These are phyloP conservation scores for Parus major DNA, from an alignment of 2,113 vertebrate genomes.

Conservation along the genomic window DNA sequence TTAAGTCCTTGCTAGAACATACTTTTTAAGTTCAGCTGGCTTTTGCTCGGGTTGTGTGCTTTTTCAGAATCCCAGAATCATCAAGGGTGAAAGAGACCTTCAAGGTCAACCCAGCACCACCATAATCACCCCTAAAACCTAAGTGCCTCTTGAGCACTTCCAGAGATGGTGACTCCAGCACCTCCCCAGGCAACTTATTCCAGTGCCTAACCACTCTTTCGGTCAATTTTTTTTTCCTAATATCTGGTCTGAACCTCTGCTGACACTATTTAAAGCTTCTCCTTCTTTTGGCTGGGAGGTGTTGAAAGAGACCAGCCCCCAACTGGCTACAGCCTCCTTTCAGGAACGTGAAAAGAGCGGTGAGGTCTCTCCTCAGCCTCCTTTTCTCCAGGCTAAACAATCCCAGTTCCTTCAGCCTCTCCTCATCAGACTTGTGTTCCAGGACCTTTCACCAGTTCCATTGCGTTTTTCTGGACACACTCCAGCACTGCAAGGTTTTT, in stretches of 20 bases:
- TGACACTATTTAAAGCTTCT: neutral
- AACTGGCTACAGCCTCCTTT: neutral
- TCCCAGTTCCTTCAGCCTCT: neutral
- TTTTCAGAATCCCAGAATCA: neutral
- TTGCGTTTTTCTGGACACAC: neutral
- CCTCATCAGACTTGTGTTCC: neutral
- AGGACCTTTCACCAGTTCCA: neutral
- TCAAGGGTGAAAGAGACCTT: neutral
- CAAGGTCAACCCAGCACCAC: neutral
- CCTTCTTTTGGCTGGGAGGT: neutral
- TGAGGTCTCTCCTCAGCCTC: neutral
- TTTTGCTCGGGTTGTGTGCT: neutral
- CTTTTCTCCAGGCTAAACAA: neutral
- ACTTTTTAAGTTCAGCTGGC: neutral
- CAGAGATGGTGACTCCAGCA: neutral
- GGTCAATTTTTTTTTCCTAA: neutral
- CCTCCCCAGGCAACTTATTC: neutral
- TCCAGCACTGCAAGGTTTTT: rapidly evolving
- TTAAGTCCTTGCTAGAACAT: neutral
- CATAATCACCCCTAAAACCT: neutral
- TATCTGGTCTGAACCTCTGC: neutral
- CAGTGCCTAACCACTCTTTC: neutral
- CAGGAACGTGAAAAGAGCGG: neutral
- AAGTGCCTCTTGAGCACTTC: neutral
- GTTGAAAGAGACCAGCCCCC: neutral